Conservation (phyloP, 2,113 vertebrate genomes). For the Xiphophorus couchianus region DNA sequence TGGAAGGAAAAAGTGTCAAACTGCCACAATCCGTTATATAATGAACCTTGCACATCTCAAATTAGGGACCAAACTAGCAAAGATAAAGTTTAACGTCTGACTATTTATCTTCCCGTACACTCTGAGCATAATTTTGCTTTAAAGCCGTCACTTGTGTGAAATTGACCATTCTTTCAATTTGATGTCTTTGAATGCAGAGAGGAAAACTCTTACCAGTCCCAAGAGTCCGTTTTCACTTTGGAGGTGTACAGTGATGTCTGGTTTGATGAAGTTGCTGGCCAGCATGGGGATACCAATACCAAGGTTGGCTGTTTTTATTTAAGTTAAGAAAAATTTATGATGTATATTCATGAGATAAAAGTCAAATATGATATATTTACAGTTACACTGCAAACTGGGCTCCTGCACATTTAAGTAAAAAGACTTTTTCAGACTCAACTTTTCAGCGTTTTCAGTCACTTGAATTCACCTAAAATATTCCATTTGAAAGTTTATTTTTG, state of each 20-base stretch:
- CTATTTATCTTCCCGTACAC: conserved; percentile 19
- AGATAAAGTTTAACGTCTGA: conserved; percentile 16
- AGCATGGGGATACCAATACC: conserved; percentile 97
- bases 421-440: neutral
- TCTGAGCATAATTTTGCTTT: conserved; percentile 6
- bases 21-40: conserved; percentile 40
- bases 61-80: conserved; percentile 21
- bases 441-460: neutral
- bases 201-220: conserved; percentile 88
- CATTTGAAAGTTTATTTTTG: neutral
- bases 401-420: neutral
- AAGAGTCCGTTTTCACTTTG: conserved; percentile 99
- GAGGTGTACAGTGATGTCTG: conserved; percentile 92
- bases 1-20: conserved; percentile 41
- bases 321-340: conserved; percentile 53
- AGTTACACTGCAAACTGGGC: neutral
- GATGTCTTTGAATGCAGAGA: conserved; percentile 9
- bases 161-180: conserved; percentile 5
- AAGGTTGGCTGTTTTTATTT: conserved; percentile 86
- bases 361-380: neutral
- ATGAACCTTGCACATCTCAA: conserved; percentile 50
- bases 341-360: neutral
- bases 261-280: conserved; percentile 97
- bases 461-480: neutral
- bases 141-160: conserved; percentile 7